These are phyloP conservation scores for Pyrocoelia pectoralis DNA, from an alignment of 2,888 invertebrate genomes.

Conservation along the genomic window DNA sequence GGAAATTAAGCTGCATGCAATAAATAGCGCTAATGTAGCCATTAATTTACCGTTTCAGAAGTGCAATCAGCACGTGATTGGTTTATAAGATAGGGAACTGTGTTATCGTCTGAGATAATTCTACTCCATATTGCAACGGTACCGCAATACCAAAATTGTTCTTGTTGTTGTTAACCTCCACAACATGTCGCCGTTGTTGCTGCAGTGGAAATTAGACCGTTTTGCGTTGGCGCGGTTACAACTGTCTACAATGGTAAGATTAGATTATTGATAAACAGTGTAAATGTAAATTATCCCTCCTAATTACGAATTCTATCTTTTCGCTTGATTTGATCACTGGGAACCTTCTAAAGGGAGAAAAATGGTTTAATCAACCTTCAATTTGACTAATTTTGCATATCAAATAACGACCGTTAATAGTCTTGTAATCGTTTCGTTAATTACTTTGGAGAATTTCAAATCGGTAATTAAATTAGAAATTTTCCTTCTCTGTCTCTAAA, in stretches of 20 bases:
- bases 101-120: conserved; percentile 34
- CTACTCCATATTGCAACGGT: conserved; percentile 23
- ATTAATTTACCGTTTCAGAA: conserved; percentile 25
- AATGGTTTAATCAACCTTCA: too few relatives aligned
- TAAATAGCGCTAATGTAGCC: conserved; percentile 23
- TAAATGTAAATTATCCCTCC: conserved; percentile 20
- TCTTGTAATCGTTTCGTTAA: too few relatives aligned
- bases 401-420: too few relatives aligned
- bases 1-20: conserved; percentile 19
- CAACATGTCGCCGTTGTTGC: conserved; percentile 24
- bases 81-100: conserved; percentile 28
- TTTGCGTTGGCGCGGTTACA: conserved; percentile 15
- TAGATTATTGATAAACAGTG: conserved; percentile 33
- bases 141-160: conserved; percentile 31
- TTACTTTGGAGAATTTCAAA: too few relatives aligned
- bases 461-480: too few relatives aligned
- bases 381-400: too few relatives aligned
- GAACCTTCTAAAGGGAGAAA: too few relatives aligned
- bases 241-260: conserved; percentile 17
- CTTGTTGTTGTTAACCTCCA: conserved; percentile 26
- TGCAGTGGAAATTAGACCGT: conserved; percentile 32
- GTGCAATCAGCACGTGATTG: conserved; percentile 31
- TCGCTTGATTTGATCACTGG: too few relatives aligned
- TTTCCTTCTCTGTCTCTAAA: too few relatives aligned
- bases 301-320: conserved; percentile 1